Conservation (phyloP, 1,140 invertebrate species). For the Planococcus citri region DNA sequence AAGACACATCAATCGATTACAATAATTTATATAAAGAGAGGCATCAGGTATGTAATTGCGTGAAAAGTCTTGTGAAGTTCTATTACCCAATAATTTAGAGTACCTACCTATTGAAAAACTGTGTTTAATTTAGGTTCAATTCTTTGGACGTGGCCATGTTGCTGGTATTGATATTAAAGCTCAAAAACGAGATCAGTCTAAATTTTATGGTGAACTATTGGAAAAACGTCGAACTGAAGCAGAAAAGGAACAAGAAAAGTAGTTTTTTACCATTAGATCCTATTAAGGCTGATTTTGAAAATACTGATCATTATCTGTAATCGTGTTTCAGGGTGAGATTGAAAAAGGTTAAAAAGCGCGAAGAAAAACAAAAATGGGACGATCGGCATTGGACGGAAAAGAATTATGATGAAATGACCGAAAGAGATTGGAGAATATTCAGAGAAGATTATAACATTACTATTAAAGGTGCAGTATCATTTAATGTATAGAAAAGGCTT, state of each 20-base stretch:
- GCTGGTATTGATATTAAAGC: conserved; percentile 95
- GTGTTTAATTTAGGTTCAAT: conserved; percentile 51
- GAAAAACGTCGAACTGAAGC: conserved; percentile 90
- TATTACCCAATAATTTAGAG: too few relatives aligned
- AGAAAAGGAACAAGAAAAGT: conserved; percentile 96
- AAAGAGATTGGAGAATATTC: conserved; percentile 99
- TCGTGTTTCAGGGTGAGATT: conserved; percentile 59
- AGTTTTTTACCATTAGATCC: conserved; percentile 22
- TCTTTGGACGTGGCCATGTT: conserved; percentile 93
- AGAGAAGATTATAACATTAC: conserved; percentile 99
- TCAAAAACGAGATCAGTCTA: conserved; percentile 93
- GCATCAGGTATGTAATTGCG: conserved; percentile 57
- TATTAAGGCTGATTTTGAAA: neutral
- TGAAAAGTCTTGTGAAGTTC: too few relatives aligned
- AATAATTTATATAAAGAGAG: conserved; percentile 93
- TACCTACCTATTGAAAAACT: neutral
- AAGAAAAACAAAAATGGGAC: conserved; percentile 98
- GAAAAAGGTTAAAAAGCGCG: conserved; percentile 87
- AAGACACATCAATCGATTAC: conserved; percentile 97
- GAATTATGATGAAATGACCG: conserved; percentile 86
- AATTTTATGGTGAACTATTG: conserved; percentile 93
- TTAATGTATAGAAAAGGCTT: conserved; percentile 1
- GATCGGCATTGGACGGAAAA: conserved; percentile 99
- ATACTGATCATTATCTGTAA: conserved; percentile 25
- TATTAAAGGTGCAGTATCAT: conserved; percentile 59